Percentiles rank a stretch among this genome's conserved stretches.
Conservation (phyloP, 1,140 invertebrate species). For the Caenorhabditis remanei region DNA sequence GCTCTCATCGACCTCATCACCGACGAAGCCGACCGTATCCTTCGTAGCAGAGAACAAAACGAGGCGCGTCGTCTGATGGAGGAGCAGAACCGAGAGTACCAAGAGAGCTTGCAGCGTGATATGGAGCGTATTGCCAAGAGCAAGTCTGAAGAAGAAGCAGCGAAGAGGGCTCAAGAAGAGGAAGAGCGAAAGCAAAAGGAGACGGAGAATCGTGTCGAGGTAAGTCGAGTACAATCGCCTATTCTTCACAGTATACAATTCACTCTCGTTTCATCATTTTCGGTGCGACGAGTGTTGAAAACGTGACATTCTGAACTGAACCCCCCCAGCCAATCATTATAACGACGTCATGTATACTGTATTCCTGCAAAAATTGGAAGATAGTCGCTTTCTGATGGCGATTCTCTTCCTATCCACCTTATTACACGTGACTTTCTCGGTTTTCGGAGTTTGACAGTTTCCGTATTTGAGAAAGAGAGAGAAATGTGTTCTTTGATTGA, state of each 20-base stretch:
- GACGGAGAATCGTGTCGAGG: neutral
- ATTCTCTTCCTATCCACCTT: neutral
- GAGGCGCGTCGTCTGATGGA: conserved; percentile 22
- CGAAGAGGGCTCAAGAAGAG: neutral
- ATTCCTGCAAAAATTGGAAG: neutral
- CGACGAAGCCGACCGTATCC: neutral
- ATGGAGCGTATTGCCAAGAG: conserved; percentile 4
- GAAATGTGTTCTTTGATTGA: too few species aligned
- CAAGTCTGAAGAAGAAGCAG: conserved; percentile 18
- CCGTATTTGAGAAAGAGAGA: too few species aligned
- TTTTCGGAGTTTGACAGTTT: neutral
- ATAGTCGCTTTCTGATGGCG: neutral
- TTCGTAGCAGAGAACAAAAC: neutral
- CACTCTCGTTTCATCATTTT: neutral
- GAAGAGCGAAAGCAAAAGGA: conserved; percentile 25
- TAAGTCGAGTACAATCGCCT: neutral
- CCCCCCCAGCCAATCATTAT: neutral
- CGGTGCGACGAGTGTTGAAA: neutral
- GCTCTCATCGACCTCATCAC: conserved; percentile 28
- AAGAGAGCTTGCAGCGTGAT: conserved; percentile 21
- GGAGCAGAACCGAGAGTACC: conserved; percentile 38
- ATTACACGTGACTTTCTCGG: neutral
- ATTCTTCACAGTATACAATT: neutral
- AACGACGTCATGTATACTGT: too few species aligned
- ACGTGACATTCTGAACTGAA: neutral